phyloP scores from a whole-genome alignment of 1,140 invertebrate genomes.

The Acromyrmex echinatior region DNA sequence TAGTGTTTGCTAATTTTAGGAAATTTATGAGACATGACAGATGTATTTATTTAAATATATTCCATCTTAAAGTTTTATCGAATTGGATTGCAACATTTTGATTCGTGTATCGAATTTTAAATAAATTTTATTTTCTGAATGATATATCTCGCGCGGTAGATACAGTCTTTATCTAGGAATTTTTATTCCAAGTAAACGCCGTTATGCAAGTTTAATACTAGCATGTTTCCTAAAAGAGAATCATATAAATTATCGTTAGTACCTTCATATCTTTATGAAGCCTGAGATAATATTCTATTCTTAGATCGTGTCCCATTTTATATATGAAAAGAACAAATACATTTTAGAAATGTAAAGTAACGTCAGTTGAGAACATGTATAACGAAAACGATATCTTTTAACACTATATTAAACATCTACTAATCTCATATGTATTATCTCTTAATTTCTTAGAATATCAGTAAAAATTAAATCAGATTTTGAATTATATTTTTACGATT shows the following conservation, averaged over 20 bases:
- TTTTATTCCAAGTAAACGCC: neutral
- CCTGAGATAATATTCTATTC: conserved; percentile 38
- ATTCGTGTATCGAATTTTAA: neutral
- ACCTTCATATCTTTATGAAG: conserved; percentile 28
- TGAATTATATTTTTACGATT: neutral
- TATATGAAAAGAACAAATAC: conserved; percentile 10
- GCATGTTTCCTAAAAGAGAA: conserved; percentile 21
- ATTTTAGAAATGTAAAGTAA: neutral
- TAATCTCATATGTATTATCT: neutral
- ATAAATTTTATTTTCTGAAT: neutral
- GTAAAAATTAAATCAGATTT: conserved; percentile 17
- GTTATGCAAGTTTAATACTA: conserved; percentile 25
- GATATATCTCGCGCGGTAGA: neutral
- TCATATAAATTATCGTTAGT: conserved; percentile 41
- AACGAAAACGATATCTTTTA: neutral
- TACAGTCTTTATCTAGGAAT: neutral
- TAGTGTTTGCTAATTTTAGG: neutral
- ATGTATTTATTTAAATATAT: neutral
- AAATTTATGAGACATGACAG: conserved; percentile 1
- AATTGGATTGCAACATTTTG: neutral
- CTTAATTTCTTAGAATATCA: neutral
- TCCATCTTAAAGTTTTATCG: neutral
- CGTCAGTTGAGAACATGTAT: neutral
- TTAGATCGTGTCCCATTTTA: conserved; percentile 7
- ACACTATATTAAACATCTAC: neutral